A percentile compares a stretch with the other conserved stretches of the same genome.
Conservation (phyloP, 2,888 invertebrate species). For the Pherbina coryleti region DNA sequence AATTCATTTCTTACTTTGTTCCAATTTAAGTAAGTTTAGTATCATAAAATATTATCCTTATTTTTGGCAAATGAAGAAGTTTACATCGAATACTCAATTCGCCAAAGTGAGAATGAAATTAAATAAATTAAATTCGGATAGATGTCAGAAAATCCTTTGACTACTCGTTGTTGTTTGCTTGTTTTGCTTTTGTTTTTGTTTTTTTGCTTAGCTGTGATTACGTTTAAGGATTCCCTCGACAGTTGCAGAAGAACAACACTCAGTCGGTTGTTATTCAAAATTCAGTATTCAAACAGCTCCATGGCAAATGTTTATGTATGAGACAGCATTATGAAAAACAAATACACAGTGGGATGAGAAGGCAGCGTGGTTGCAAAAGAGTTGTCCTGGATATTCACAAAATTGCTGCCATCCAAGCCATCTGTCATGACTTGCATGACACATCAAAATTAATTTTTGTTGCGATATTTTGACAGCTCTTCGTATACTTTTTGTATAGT, state of each 20-base stretch:
- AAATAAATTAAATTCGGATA: not conserved
- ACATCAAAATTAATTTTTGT: constrained; percentile 45
- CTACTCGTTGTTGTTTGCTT: not conserved
- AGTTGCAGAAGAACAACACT: not conserved
- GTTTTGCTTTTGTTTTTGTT: not conserved
- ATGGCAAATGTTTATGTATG: not conserved
- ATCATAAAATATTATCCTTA: no score
- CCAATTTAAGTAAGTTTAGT: no score
- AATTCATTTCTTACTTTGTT: no score
- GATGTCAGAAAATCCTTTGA: constrained; percentile 11
- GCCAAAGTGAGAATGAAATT: constrained; percentile 5
- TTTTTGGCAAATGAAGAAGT: not conserved
- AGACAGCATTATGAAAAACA: not conserved
- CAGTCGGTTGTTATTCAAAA: not conserved
- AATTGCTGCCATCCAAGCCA: constrained; percentile 24
- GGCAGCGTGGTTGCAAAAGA: not conserved
- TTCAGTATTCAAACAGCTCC: not conserved
- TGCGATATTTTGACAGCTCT: constrained; percentile 45
- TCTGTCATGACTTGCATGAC: constrained; percentile 44
- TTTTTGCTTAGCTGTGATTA: not conserved
- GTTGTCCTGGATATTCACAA: not conserved
- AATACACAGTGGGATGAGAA: not conserved
- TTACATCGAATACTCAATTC: constrained; percentile 8
- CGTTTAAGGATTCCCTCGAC: not conserved
- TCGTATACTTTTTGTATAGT: constrained; percentile 22